Evolutionary conservation across 2,797 vertebrate species (phyloP), one percentile per base, ranked within the genome.

Genomic region (Psittacula echo): DNA sequence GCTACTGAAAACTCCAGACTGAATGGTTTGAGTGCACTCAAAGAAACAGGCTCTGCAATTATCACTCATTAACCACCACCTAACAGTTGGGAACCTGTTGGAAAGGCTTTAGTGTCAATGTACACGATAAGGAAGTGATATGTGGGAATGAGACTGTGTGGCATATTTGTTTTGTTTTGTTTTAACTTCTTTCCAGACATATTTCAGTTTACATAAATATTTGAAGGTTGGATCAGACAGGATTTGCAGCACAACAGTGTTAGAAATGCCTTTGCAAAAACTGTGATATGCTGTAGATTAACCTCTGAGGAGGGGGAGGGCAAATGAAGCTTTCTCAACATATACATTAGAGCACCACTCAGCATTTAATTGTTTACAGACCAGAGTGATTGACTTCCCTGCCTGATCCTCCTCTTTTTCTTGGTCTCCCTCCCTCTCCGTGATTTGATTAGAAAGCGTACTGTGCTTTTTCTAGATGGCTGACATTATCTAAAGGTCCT

Each of bases 141-240:
- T 81, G 70, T 42, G 26, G 86, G 92, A 95, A 95, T 80, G 71
- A 95, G 88, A 87, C 44, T 88, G 60, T 89, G 94, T 60, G 81
- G 92, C 83, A 73, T 96, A 94, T 96, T 97, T 97, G 90, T 97
- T 97, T 95, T 96, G 93, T 75, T 97, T 97, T 97, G 95, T 54
- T 97, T 98, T 97, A 66, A 96, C 73, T 97, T 96, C 93, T 98
- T 96, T 97, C 96, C 97, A 98, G 97, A 97, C 92, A 94, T 97
- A 97, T 98, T 97, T 97, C 95, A 96, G 97, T 98, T 97, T 97
- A 96, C 96, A 97, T 97, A 97, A 97, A 98, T 97, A 98, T 98
- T 97, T 98, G 96, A 97, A 97, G 92, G 95, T 94, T 93, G 95
- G 96, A 96, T 98, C 96, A 98, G 98, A 98, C 97, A 96, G 97